phyloP scores from a whole-genome alignment of 2,113 vertebrate genomes.

The Nycticorax nycticorax region DNA sequence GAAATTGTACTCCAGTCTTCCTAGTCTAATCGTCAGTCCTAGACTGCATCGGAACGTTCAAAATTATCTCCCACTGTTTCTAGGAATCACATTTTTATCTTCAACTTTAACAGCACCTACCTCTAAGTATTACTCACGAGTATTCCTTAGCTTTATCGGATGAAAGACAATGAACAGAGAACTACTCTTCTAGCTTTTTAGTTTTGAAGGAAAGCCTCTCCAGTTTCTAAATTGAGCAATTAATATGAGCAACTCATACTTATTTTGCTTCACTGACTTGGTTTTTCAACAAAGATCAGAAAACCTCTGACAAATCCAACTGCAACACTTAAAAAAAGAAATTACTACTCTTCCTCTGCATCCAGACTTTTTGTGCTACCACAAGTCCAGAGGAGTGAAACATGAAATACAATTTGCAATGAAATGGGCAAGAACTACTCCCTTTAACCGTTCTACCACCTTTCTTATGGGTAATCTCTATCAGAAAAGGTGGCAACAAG shows the following conservation, averaged over 20 bases:
- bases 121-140: not conserved
- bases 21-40: not conserved
- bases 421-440: not conserved
- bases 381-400: not conserved
- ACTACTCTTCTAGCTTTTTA: not conserved
- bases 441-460: not conserved
- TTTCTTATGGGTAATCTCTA: not conserved
- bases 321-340: not conserved
- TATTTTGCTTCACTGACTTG: not conserved
- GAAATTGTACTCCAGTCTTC: not conserved
- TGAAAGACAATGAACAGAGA: not conserved
- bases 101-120: not conserved
- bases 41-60: not conserved
- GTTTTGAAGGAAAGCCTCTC: not conserved
- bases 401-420: not conserved
- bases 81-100: not conserved
- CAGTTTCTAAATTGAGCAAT: not conserved
- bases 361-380: not conserved
- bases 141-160: not conserved
- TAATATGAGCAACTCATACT: not conserved
- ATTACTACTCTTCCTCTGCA: not conserved
- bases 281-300: not conserved
- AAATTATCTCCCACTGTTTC: not conserved
- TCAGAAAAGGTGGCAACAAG: not conserved
- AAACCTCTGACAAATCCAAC: not conserved